These are phyloP conservation scores for Cancer borealis DNA, from an alignment of 2,888 invertebrate genomes.

Conservation along the genomic window DNA sequence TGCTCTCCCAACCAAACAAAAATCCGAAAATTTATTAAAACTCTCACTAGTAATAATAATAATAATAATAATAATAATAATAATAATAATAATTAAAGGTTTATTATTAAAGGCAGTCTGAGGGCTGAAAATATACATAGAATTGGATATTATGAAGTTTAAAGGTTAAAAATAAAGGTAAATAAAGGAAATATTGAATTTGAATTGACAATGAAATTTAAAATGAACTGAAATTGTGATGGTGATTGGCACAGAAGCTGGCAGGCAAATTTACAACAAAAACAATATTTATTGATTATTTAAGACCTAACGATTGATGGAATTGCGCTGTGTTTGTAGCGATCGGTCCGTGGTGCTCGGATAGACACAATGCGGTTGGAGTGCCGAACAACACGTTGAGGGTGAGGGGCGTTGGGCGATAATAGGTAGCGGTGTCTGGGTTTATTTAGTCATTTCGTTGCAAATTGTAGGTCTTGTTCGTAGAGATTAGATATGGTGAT, in stretches of 20 bases:
- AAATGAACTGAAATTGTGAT: background rate
- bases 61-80: too few species aligned
- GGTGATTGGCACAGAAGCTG: background rate
- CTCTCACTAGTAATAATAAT: too few species aligned
- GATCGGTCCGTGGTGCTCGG: too few species aligned
- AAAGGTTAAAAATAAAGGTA: too few species aligned
- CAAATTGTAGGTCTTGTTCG: background rate
- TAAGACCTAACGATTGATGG: background rate
- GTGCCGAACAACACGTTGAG: background rate
- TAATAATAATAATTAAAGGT: too few species aligned
- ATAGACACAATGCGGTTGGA: background rate
- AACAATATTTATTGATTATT: background rate
- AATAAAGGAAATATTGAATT: too few species aligned
- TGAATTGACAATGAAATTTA: too few species aligned
- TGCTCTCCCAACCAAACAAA: too few species aligned
- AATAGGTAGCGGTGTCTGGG: background rate
- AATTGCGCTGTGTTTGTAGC: background rate
- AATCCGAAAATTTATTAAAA: too few species aligned
- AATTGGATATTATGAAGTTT: too few species aligned
- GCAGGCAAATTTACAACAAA: background rate
- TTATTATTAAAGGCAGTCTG: too few species aligned
- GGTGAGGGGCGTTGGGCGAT: background rate
- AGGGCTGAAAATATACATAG: too few species aligned
- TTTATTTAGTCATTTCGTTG: background rate
- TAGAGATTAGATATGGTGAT: constrained; percentile 16